phyloP scores from a whole-genome alignment of 2,113 vertebrate genomes.

The rat (Rattus norvegicus) region GRCr8 NC_086020.1:191379501-191380000 shows the following conservation, averaged over 20 bases:
- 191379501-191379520: neutral
- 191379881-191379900: neutral
- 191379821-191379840: too few relatives aligned
- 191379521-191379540: neutral
- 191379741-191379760: neutral
- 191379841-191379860: too few relatives aligned
- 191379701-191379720: neutral
- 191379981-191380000: neutral
- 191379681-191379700: neutral
- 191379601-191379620: slow-evolving; percentile 17
- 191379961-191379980: neutral
- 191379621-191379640: neutral
- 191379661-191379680: neutral
- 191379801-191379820: neutral
- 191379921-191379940: neutral
- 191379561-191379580: neutral
- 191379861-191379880: neutral
- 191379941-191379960: neutral
- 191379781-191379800: neutral
- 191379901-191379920: neutral
- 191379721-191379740: neutral
- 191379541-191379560: neutral
- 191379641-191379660: neutral
- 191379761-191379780: neutral
- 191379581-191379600: neutral